These are phyloP conservation scores for Leptinotarsa juncta DNA, from an alignment of 2,888 invertebrate genomes.

Conservation along the genomic window DNA sequence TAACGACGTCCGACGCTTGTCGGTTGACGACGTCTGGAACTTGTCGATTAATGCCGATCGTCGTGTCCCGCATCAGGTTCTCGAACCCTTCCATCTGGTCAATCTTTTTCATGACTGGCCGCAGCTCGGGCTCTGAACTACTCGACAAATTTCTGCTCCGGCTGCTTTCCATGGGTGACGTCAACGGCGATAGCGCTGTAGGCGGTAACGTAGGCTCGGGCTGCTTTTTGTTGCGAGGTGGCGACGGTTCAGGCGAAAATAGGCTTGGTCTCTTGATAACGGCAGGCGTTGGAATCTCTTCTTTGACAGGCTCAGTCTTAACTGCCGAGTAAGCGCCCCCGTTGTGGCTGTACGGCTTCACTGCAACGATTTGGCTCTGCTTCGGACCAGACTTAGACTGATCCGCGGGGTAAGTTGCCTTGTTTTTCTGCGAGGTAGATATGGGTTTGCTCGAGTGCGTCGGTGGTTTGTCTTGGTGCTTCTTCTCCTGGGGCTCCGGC, in stretches of 20 bases:
- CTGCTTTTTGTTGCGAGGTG: conserved; percentile 58
- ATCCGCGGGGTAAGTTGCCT: conserved; percentile 59
- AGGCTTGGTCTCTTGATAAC: conserved; percentile 71
- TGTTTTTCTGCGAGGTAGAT: conserved; percentile 62
- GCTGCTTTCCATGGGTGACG: conserved; percentile 45
- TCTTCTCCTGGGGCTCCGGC: conserved; percentile 56
- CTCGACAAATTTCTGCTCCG: conserved; percentile 65
- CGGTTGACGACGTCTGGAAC: too few species aligned
- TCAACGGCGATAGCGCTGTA: conserved; percentile 52
- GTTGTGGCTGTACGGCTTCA: conserved; percentile 30
- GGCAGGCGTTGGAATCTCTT: conserved; percentile 42
- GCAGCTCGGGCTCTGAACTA: conserved; percentile 72
- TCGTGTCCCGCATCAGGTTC: conserved; percentile 70
- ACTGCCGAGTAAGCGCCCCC: conserved; percentile 27
- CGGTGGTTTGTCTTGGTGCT: conserved; percentile 59
- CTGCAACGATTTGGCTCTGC: conserved; percentile 40
- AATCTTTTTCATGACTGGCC: conserved; percentile 73
- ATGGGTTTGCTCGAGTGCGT: conserved; percentile 56
- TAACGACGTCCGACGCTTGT: too few species aligned
- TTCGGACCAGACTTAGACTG: conserved; percentile 63
- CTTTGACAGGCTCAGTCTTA: conserved; percentile 7
- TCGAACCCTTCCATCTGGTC: conserved; percentile 74
- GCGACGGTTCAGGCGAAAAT: conserved; percentile 73
- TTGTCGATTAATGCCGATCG: conserved; percentile 60
- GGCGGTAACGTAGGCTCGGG: conserved; percentile 19